phyloP scores from a whole-genome alignment of 1,140 invertebrate genomes.

The Gryon sp. region DNA sequence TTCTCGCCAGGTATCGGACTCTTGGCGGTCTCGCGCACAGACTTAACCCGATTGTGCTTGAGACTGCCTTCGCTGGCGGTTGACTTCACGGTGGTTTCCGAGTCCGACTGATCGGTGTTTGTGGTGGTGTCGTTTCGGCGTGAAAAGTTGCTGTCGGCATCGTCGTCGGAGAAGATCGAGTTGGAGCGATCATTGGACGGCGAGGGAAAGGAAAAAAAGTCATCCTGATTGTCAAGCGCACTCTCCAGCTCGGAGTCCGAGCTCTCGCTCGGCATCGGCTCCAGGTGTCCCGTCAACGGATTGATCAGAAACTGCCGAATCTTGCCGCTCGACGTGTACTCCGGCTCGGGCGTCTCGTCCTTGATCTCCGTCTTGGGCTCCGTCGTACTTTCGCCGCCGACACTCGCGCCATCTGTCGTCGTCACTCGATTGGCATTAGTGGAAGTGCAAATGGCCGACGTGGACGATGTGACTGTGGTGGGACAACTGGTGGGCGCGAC shows the following conservation, averaged over 20 bases:
- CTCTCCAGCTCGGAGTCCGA: slow-evolving; percentile 78
- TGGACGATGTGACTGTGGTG: too few species aligned
- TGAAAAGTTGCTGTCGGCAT: slow-evolving; percentile 80
- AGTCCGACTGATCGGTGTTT: slow-evolving; percentile 83
- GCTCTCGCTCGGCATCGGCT: slow-evolving; percentile 87
- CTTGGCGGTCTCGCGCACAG: slow-evolving; percentile 71
- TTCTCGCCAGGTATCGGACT: slow-evolving; percentile 84
- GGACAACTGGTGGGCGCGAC: slow-evolving; percentile 4
- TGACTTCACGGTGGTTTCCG: slow-evolving; percentile 82
- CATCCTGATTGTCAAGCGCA: slow-evolving; percentile 79
- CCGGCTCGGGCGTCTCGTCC: slow-evolving; percentile 69
- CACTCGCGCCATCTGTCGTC: slow-evolving; percentile 10
- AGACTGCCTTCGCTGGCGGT: slow-evolving; percentile 80
- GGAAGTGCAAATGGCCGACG: too few species aligned
- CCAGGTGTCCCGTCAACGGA: slow-evolving; percentile 91
- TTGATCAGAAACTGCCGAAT: slow-evolving; percentile 90
- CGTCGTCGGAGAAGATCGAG: slow-evolving; percentile 82
- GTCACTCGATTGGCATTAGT: slow-evolving; percentile 61
- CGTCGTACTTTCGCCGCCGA: slow-evolving; percentile 10
- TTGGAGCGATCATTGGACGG: slow-evolving; percentile 81
- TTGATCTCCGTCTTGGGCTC: slow-evolving; percentile 62
- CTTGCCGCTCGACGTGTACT: slow-evolving; percentile 80
- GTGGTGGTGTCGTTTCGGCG: slow-evolving; percentile 79
- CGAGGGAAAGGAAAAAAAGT: slow-evolving; percentile 81
- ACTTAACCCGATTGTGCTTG: slow-evolving; percentile 77